Conservation (phyloP, 2,888 invertebrate genomes). For the Meiosimyza decipiens region DNA sequence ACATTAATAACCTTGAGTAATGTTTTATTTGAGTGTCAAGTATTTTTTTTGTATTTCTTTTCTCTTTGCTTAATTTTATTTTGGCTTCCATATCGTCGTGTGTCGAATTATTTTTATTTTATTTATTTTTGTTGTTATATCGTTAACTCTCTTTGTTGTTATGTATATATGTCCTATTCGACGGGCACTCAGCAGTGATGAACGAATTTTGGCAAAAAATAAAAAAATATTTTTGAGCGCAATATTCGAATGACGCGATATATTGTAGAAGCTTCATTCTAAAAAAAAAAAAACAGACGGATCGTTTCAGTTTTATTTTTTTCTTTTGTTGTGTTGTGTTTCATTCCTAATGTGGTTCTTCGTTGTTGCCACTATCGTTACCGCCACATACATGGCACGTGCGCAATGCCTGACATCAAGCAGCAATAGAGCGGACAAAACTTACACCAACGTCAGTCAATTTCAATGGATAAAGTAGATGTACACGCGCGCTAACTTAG, state of each 20-base stretch:
- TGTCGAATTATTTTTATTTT: not conserved
- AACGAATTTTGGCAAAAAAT: too few species aligned
- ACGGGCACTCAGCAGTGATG: not conserved
- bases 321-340: too few species aligned
- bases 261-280: too few species aligned
- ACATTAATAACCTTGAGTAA: constrained; percentile 20
- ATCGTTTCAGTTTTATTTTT: too few species aligned
- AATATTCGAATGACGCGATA: too few species aligned
- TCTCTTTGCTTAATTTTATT: too few species aligned
- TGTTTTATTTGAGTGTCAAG: constrained; percentile 2
- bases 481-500: too few species aligned
- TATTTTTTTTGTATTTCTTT: not conserved
- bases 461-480: not conserved
- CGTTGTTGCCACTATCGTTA: not conserved
- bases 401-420: constrained; percentile 7
- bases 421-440: constrained; percentile 2
- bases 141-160: not conserved
- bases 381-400: constrained; percentile 2
- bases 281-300: too few species aligned
- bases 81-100: not conserved
- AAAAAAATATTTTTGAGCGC: too few species aligned
- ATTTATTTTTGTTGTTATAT: too few species aligned
- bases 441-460: constrained; percentile 5
- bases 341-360: too few species aligned
- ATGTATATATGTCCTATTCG: not conserved